Evolutionary conservation across 2,113 vertebrate species (phyloP).

Genomic region (Leptosomus discolor): DNA sequence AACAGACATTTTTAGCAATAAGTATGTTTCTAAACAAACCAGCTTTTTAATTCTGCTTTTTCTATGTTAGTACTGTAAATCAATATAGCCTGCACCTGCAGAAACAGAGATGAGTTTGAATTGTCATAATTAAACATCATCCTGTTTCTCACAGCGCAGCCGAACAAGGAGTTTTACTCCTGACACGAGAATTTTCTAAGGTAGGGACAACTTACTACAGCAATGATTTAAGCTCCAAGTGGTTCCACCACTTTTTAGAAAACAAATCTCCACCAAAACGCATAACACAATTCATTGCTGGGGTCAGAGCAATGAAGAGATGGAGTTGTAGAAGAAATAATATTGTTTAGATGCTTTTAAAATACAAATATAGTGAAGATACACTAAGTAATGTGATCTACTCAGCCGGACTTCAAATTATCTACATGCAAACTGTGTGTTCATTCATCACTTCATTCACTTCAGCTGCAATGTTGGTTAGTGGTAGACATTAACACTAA

Average conservation of each 20-base stretch:
- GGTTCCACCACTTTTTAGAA: background rate
- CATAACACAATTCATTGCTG: background rate
- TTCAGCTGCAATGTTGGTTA: background rate
- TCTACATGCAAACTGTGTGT: background rate
- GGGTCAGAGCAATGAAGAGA: background rate
- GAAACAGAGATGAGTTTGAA: background rate
- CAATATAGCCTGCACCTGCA: background rate
- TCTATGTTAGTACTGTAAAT: background rate
- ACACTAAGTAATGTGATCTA: background rate
- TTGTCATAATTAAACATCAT: constrained; percentile 4
- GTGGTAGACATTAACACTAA: background rate
- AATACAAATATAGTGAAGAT: background rate
- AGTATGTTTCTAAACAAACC: constrained; percentile 7
- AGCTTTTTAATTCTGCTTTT: background rate
- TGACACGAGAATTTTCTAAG: background rate
- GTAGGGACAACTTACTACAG: background rate
- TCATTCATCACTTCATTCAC: background rate
- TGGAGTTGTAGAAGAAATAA: background rate
- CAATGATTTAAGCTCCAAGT: background rate
- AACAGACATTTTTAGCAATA: constrained; percentile 15
- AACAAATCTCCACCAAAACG: background rate
- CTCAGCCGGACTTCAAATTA: background rate
- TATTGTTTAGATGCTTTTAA: background rate
- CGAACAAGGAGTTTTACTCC: background rate
- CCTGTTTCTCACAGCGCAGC: background rate